Base-by-base conservation (phyloP, 2,797 vertebrate species). In the Acanthis flammea region DNA sequence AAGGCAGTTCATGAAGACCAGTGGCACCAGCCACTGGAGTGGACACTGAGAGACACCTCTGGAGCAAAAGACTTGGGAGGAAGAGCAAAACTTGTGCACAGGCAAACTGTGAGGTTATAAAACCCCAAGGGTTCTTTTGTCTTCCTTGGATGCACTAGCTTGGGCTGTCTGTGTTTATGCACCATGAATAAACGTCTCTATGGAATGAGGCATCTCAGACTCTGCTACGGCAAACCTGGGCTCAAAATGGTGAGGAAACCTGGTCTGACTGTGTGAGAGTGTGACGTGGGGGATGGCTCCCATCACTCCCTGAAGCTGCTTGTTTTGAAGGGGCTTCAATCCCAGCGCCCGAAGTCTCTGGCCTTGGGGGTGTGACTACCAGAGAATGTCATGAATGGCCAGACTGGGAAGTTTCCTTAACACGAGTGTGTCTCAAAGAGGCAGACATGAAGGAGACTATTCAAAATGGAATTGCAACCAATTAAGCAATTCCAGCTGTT, bases 71-170 rank as follows among this genome's bases (percentile, higher is more conserved):
- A 25, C 3, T 41, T 25, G 4, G 8, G 8, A 44, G 12, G 10
- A 76, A 70, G 12, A 39, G 17, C 8, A 41, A 44, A 16, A 18
- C 7, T 23, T 30, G 7, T 12, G 12, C 0, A 0, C 3, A 6
- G 14, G 14, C 3, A 57, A n/a, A 19, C 24, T 27, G 28, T 70
- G 50, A 70, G 10, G 1, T 5, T 31, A 23, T 10, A 51, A 70
- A 82, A 33, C 1, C 12, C 7, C 12, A 33, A 17, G 11, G 7
- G 4, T n/a, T 16, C n/a, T 28, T 33, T 25, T 25, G 5, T 57
- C 9, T 16, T 62, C 48, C 44, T 45, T 2, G 1, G 7, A 22
- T 19, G 17, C 16, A 54, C 7, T 13, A n/a, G 13, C 24, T 76
- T 0, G 1, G 8, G n/a, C 3, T 44, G 4, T 57, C 62, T 25